A percentile compares a stretch with the other conserved stretches of the same genome.
phyloP scores from a whole-genome alignment of 1,140 invertebrate genomes.

The Sycobia sp. region DNA sequence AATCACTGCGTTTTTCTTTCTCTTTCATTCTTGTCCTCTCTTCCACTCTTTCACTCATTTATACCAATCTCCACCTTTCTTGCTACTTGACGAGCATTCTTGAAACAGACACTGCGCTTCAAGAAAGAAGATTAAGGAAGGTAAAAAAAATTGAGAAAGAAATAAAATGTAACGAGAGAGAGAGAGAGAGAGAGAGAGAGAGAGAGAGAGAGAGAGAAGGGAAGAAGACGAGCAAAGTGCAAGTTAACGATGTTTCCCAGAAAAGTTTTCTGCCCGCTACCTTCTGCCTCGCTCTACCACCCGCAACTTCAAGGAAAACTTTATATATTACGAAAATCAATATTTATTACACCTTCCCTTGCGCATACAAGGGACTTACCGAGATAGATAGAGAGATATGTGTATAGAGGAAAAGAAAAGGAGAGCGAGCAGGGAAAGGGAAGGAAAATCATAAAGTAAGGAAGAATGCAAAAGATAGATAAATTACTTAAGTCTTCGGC shows the following conservation, averaged over 20 bases:
- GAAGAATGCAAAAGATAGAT: background rate
- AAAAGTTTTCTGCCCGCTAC: conserved; percentile 7
- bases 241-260: conserved; percentile 17
- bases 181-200: conserved; percentile 22
- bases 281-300: background rate
- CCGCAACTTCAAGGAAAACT: conserved; percentile 19
- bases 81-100: conserved; percentile 16
- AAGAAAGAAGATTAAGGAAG: conserved; percentile 1
- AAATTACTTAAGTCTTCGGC: conserved; percentile 3
- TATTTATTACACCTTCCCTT: conserved; percentile 25
- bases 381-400: too few species aligned
- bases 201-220: too few species aligned
- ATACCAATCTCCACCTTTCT: conserved; percentile 3
- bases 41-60: background rate
- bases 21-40: too few species aligned
- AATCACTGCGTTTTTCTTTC: too few species aligned
- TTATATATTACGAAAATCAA: conserved; percentile 29
- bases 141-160: conserved; percentile 10
- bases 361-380: too few species aligned
- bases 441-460: background rate
- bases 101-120: background rate
- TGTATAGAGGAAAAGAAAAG: too few species aligned
- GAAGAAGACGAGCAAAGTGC: background rate
- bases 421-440: too few species aligned
- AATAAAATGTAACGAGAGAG: too few species aligned